Percentiles rank a stretch among this genome's conserved stretches.
These are phyloP conservation scores for Latheticus oryzae DNA, from an alignment of 2,888 invertebrate species.

Conservation along the genomic window DNA sequence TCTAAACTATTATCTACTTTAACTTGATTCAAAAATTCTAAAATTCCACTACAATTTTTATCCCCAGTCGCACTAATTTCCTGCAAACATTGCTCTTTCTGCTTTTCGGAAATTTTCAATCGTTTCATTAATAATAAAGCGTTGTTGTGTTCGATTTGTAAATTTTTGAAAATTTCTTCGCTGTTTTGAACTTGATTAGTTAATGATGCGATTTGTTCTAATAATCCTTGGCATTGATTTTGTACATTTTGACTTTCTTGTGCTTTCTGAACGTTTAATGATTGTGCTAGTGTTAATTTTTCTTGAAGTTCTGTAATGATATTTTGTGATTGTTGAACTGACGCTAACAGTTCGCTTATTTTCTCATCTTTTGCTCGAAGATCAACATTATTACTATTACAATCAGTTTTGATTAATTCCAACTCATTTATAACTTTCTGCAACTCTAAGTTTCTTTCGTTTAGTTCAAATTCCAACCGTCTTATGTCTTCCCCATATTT, in stretches of 20 bases:
- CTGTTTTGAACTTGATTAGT: slow-evolving; percentile 45
- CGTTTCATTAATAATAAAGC: slow-evolving; percentile 46
- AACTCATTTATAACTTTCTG: slow-evolving; percentile 42
- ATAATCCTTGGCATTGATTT: slow-evolving; percentile 43
- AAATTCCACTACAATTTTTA: slow-evolving; percentile 22
- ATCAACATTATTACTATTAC: slow-evolving; percentile 47
- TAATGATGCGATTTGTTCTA: slow-evolving; percentile 42
- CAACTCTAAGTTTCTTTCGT: slow-evolving; percentile 47
- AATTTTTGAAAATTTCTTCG: slow-evolving; percentile 41
- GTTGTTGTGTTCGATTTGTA: slow-evolving; percentile 46
- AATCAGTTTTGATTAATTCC: slow-evolving; percentile 55
- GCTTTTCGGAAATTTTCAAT: slow-evolving; percentile 50
- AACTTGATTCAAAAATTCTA: slow-evolving; percentile 45
- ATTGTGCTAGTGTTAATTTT: slow-evolving; percentile 58
- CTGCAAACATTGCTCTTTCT: slow-evolving; percentile 63
- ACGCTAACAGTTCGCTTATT: slow-evolving; percentile 49
- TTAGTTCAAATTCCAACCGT: slow-evolving; percentile 44
- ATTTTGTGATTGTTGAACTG: slow-evolving; percentile 52
- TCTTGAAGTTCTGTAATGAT: slow-evolving; percentile 58
- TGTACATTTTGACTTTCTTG: slow-evolving; percentile 35
- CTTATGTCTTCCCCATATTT: slow-evolving; percentile 67
- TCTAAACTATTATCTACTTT: slow-evolving; percentile 38
- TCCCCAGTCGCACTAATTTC: slow-evolving; percentile 6
- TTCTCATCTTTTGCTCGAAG: slow-evolving; percentile 53
- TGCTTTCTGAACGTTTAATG: slow-evolving; percentile 28